These are phyloP conservation scores for Metridium senile DNA, from an alignment of 92 coral and sea anemone species.

Conservation along the genomic window DNA sequence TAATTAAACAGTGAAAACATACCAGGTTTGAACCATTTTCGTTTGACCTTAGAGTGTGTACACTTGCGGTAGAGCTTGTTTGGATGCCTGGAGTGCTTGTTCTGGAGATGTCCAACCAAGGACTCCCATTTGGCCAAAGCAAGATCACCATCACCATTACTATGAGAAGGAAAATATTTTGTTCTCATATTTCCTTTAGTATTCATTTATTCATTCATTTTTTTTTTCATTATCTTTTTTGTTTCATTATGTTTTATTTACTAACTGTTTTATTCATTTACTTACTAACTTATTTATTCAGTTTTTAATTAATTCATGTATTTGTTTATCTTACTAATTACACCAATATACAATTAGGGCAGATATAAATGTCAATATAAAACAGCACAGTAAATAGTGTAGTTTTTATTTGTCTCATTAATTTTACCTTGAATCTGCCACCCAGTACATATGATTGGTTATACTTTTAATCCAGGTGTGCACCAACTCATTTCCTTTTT, in stretches of 20 bases:
- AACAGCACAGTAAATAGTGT: conserved; percentile 33
- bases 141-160: conserved; percentile 38
- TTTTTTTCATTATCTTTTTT: not conserved
- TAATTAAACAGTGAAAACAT: not conserved
- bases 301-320: too few species aligned
- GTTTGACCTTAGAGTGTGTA: conserved; percentile 25
- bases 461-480: conserved; percentile 48
- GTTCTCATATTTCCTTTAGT: not conserved
- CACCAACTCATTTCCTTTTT: conserved; percentile 21
- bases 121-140: conserved; percentile 51
- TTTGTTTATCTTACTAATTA: not conserved
- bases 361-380: too few species aligned
- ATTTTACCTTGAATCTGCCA: conserved; percentile 30
- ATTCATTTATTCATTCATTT: not conserved
- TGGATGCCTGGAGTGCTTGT: conserved; percentile 39
- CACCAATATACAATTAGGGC: conserved; percentile 3
- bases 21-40: conserved; percentile 54
- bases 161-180: conserved; percentile 1
- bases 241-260: not conserved
- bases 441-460: conserved; percentile 51
- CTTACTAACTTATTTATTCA: too few species aligned
- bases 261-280: not conserved
- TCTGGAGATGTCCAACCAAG: conserved; percentile 29
- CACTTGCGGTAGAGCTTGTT: conserved; percentile 35
- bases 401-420: conserved; percentile 19